Evolutionary conservation across 2,113 vertebrate genomes (phyloP), one percentile per base, ranked within the genome.

Genomic region (Chaenocephalus aceratus): DNA sequence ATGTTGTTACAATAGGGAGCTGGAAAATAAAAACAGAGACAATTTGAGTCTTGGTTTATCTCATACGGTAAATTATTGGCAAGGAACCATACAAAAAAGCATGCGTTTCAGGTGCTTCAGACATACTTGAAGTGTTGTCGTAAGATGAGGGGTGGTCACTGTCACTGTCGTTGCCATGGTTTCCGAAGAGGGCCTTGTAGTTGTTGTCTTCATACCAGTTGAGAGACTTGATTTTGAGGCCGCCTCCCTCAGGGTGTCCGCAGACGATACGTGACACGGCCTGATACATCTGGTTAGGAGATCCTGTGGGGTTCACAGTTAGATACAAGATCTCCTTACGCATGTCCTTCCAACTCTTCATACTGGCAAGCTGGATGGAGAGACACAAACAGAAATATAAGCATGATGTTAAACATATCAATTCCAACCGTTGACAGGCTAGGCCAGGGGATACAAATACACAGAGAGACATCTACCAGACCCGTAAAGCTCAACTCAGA

Each of bases 151-250:
- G 90, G 0, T 96, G 94, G 70, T 99, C 97, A 65, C 92, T 96
- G 52, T 98, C 96, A 4, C 94, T 89, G 0, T 95, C 92, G n/a
- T 95, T 96, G 85, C 96, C 96, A 1, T 98, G 91, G 90, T 92
- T 94, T 62, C 95, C 95, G 13, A 99, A 98, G 8, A 99, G 87
- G 1, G 97, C 97, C 90, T 99, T 99, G 94, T 99, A 99, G 94
- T 99, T 99, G 85, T 97, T 96, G 92, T 99, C 98, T 83, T 99
- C 98, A 0, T 98, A 99, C 97, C 98, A 99, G 93, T 99, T 99
- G 74, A 99, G 96, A 15, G 98, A 99, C 86, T 99, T 99, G 88
- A 99, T 99, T 94, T 99, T 98, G 60, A 99, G 95, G 0, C 98
- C 98, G 10, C 98, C 98, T 0, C 97, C 97, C 82, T 99, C 98